Percentiles rank a stretch among this genome's conserved stretches.
Conservation (phyloP, 2,797 vertebrate genomes). For the Mionectes olivaceus region DNA sequence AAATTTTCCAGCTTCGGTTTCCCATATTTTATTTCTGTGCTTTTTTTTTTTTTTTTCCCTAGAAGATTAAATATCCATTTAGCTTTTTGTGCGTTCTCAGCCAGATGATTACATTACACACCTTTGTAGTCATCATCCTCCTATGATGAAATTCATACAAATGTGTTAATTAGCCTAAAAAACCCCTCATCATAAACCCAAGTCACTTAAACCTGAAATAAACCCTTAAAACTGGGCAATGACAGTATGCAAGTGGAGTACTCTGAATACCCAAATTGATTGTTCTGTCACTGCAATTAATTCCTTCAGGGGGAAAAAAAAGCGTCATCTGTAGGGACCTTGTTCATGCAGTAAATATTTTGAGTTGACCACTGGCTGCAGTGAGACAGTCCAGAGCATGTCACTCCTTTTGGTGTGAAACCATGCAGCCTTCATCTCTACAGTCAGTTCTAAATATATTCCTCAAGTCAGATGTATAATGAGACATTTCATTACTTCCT, state of each 20-base stretch:
- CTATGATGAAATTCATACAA: not conserved
- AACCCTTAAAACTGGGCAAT: not conserved
- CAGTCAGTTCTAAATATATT: slow-evolving; percentile 13
- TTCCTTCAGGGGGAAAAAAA: not conserved
- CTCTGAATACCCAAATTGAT: not conserved
- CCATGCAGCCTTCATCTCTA: not conserved
- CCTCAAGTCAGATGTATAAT: not conserved
- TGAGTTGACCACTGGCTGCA: not conserved
- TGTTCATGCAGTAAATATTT: not conserved
- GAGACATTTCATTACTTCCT: slow-evolving; percentile 56
- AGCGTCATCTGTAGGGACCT: not conserved
- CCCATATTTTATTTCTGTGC: not conserved
- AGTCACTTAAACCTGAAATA: not conserved
- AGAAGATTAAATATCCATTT: not conserved
- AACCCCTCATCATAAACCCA: not conserved
- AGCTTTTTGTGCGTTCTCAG: not conserved
- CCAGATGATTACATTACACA: not conserved
- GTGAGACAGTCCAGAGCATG: not conserved
- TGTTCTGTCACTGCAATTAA: not conserved
- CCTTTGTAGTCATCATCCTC: not conserved
- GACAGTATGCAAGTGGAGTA: not conserved
- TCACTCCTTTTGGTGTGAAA: not conserved
- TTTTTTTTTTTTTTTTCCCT: not conserved
- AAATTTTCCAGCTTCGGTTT: not conserved
- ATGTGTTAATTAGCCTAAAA: not conserved